phyloP scores from a whole-genome alignment of 1,140 invertebrate genomes.

The Aphis gossypii region DNA sequence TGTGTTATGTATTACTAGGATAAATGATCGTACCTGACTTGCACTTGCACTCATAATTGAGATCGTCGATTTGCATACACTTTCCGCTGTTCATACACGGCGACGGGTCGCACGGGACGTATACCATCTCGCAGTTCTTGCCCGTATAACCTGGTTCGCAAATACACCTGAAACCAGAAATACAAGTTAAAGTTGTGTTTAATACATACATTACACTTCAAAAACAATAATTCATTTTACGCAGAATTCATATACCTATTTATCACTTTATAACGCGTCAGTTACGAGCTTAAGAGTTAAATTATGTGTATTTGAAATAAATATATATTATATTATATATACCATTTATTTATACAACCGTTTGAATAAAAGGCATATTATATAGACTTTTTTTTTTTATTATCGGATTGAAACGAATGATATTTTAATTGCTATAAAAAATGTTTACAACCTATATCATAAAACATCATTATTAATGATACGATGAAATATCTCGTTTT shows the following conservation, averaged over 20 bases:
- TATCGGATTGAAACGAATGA: neutral
- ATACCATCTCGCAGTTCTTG: slow-evolving; percentile 87
- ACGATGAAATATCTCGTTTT: neutral
- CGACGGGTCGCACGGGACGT: slow-evolving; percentile 88
- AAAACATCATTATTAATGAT: neutral
- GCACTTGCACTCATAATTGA: slow-evolving; percentile 86
- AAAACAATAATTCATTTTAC: slow-evolving; percentile 37
- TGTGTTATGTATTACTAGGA: neutral
- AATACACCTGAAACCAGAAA: slow-evolving; percentile 76
- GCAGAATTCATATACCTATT: neutral
- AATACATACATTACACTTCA: neutral
- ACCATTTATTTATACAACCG: neutral
- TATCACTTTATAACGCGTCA: neutral
- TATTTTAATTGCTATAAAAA: neutral
- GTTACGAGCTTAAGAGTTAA: neutral
- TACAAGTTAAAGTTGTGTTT: slow-evolving; percentile 40
- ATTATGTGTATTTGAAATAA: neutral
- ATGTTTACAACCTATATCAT: neutral
- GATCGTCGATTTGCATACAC: slow-evolving; percentile 76
- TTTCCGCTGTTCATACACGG: slow-evolving; percentile 88
- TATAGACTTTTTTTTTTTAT: neutral
- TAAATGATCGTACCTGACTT: slow-evolving; percentile 76
- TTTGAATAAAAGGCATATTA: neutral
- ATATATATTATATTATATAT: neutral
- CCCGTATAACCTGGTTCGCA: slow-evolving; percentile 89